Evolutionary conservation across 1,140 invertebrate species (phyloP), one percentile per base, ranked within the genome.

Genomic region (Macrocentrus cingulum): DNA sequence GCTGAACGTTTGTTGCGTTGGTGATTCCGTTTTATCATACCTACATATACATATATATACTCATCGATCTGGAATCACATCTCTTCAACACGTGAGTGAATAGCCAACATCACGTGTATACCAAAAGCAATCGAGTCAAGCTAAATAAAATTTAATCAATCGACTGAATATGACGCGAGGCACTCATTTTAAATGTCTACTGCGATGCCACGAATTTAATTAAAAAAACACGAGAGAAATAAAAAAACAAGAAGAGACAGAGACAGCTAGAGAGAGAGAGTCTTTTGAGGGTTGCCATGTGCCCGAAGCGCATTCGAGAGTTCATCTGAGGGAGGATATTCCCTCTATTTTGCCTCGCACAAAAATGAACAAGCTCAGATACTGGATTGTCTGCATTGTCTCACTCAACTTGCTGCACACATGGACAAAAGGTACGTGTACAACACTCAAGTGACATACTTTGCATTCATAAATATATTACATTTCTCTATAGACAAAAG

Each of bases 311-410:
- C 34, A 34, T 57, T 37, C 45, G 45, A 37, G 46, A 57, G 44
- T 50, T 57, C 13, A 57, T 49, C 36, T 57, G 46, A 50, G 36
- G 39, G 36, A 29, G 42, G 22, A 34, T 20, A 50, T 32, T 37
- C 37, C 37, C 32, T 20, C 18, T 37, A 16, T 37, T 37, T 37
- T 29, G 20, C n/a, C 25, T 39, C 18, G 37, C 32, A 57, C n/a
- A 29, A 49, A 56, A 57, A 57, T 57, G 55, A 41, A 50, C 46
- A 39, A 23, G 25, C 46, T 15, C 18, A 34, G 22, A n/a, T 50
- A 50, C 48, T 57, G 55, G 55, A 57, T 39, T 42, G 19, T 45
- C 29, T 39, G 45, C 45, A 57, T 57, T 57, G 55, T 57, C 19
- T 57, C 45, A 34, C 46, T 57, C 11, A 34, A 41, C 36, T 25